Percentiles rank a stretch among this genome's conserved stretches.
These are phyloP conservation scores for Calameuta filiformis DNA, from an alignment of 2,888 invertebrate species.

Conservation along the genomic window DNA sequence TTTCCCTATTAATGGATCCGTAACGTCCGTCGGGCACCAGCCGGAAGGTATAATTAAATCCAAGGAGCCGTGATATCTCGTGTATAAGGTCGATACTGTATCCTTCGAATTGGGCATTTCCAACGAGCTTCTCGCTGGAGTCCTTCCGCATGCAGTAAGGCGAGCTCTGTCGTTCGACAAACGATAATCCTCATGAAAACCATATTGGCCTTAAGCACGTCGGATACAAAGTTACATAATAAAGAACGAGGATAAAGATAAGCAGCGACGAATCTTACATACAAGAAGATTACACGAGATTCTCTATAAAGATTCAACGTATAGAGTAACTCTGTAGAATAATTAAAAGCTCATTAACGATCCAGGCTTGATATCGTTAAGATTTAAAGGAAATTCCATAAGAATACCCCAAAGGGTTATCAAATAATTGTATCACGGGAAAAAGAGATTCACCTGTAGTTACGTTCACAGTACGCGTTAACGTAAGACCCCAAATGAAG, in stretches of 20 bases:
- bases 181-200: neutral
- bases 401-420: neutral
- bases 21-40: constrained; percentile 88
- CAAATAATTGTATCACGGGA: neutral
- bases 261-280: neutral
- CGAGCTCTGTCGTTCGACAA: constrained; percentile 76
- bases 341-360: neutral
- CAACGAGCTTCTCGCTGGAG: constrained; percentile 83
- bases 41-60: constrained; percentile 89
- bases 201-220: neutral
- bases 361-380: neutral
- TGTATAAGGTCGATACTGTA: constrained; percentile 94
- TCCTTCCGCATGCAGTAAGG: constrained; percentile 97
- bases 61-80: constrained; percentile 88
- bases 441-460: neutral
- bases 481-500: no score
- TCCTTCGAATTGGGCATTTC: constrained; percentile 94
- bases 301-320: neutral
- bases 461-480: no score
- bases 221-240: neutral
- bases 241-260: neutral
- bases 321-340: neutral
- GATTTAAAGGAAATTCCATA: neutral
- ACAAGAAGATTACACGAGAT: no score
- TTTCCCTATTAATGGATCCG: constrained; percentile 83